Conservation (phyloP, 1,140 invertebrate genomes). For the Psilanteris sp. region DNA sequence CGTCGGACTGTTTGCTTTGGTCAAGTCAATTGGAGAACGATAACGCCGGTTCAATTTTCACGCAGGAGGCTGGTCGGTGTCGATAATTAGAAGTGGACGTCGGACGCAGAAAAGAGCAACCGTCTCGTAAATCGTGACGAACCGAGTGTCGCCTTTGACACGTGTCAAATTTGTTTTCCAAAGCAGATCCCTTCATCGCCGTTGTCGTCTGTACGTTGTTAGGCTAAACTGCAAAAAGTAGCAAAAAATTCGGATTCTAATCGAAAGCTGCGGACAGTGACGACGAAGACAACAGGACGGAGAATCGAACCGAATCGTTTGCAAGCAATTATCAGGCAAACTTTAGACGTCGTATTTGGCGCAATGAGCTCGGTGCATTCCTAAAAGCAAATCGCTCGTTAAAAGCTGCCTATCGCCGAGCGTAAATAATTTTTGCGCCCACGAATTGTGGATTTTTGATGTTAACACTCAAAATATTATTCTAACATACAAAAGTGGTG, state of each 20-base stretch:
- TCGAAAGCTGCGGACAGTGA: too few relatives aligned
- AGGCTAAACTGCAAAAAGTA: neutral
- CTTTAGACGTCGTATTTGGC: conserved; percentile 55
- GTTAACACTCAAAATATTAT: conserved; percentile 57
- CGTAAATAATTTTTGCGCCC: conserved; percentile 41
- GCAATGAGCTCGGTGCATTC: conserved; percentile 36
- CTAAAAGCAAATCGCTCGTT: conserved; percentile 39
- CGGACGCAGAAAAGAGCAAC: conserved; percentile 17
- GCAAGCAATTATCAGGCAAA: conserved; percentile 30
- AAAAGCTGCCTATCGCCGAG: conserved; percentile 14
- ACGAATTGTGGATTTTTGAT: conserved; percentile 49
- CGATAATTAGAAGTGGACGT: conserved; percentile 32
- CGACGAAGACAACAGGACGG: conserved; percentile 3
- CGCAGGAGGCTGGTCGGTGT: conserved; percentile 31
- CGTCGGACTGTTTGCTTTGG: too few relatives aligned
- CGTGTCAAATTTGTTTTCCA: conserved; percentile 63
- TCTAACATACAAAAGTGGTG: conserved; percentile 37
- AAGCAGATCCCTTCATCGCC: conserved; percentile 29
- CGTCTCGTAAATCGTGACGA: conserved; percentile 68
- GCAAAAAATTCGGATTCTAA: neutral
- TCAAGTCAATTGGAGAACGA: conserved; percentile 66
- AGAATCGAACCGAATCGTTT: conserved; percentile 5
- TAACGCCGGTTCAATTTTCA: conserved; percentile 68
- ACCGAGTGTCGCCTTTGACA: conserved; percentile 61
- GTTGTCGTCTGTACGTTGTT: neutral